A percentile compares a stretch with the other conserved stretches of the same genome.
These are phyloP conservation scores for Chlamydotis undulata DNA, from an alignment of 2,113 vertebrate genomes.

Conservation along the genomic window DNA sequence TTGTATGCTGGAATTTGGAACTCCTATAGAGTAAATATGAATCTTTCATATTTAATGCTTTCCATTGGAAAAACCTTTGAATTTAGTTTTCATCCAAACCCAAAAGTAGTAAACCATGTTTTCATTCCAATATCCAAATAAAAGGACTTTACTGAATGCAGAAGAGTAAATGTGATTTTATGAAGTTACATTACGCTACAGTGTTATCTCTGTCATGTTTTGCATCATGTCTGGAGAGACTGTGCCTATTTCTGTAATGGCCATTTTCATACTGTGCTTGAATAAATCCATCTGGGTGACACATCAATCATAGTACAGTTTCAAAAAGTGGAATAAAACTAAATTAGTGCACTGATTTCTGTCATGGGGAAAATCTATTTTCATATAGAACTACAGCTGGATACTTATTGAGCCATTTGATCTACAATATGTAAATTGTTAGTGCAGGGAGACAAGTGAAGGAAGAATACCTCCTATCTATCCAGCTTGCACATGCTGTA, in stretches of 20 bases:
- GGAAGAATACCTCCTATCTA: background rate
- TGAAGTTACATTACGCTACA: background rate
- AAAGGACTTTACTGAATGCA: background rate
- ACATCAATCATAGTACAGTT: background rate
- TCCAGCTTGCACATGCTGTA: background rate
- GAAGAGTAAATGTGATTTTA: background rate
- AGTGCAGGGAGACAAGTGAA: background rate
- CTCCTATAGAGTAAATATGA: background rate
- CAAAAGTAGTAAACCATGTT: background rate
- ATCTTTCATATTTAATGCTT: constrained; percentile 12
- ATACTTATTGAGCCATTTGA: background rate
- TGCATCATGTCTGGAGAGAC: constrained; percentile 4
- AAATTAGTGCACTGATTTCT: constrained; percentile 4
- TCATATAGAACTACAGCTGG: constrained; percentile 12
- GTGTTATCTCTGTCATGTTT: constrained; percentile 18
- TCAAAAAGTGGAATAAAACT: constrained; percentile 55
- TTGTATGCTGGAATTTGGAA: background rate
- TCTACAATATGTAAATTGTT: background rate
- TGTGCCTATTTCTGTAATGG: constrained; percentile 20
- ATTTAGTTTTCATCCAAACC: background rate
- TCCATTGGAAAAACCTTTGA: background rate
- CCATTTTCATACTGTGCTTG: constrained; percentile 55
- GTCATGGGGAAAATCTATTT: constrained; percentile 20
- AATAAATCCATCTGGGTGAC: constrained; percentile 47
- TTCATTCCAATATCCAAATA: background rate